Base-by-base conservation (phyloP, 2,888 invertebrate genomes). In the Eupsilia transversa region DNA sequence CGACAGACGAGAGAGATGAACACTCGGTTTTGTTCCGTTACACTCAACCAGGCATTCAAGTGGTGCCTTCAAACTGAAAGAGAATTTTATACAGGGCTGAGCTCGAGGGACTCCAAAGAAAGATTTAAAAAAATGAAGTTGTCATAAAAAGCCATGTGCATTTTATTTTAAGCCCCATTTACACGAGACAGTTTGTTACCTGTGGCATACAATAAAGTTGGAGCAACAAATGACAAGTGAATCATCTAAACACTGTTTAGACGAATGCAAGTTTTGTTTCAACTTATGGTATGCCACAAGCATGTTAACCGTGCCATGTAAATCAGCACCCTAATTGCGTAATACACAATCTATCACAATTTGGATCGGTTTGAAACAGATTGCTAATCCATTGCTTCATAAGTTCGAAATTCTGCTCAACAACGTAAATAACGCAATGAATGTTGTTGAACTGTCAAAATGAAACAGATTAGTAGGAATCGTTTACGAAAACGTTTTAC, bases 1-100 rank as follows among this genome's bases (percentile, higher is more conserved):
- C 74, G 72, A 72, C 79, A 85, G 84, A 84, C 79, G 86, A 87
- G 83, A 72, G 83, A 84, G 86, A 84, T 84, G 81, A 86, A 84
- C 80, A 80, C 84, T 80, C 59, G 56, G 80, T 80, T 87, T 86
- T 85, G 81, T 86, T 86, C 79, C 65, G 77, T 67, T 66, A 79
- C 71, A 84, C 75, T 84, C 83, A 74, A 80, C 79, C 69, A 83
- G 79, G 76, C 46, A 76, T 87, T 85, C 80, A 71, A 85, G 85
- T 74, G 79, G 77, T 82, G 74, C 72, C 77, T 78, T 63, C 49
- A 76, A 78, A 77, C 72, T 74, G 65, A 79, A 81, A 77, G 78
- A 75, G 83, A 74, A 77, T 89, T 85, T 72, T 69, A 27, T 72
- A 59, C 59, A 86, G 87, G 86, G 86, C 14, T 87, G 82, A 23